These are phyloP conservation scores for Calonectris borealis DNA, from an alignment of 2,113 vertebrate species.

Conservation along the genomic window DNA sequence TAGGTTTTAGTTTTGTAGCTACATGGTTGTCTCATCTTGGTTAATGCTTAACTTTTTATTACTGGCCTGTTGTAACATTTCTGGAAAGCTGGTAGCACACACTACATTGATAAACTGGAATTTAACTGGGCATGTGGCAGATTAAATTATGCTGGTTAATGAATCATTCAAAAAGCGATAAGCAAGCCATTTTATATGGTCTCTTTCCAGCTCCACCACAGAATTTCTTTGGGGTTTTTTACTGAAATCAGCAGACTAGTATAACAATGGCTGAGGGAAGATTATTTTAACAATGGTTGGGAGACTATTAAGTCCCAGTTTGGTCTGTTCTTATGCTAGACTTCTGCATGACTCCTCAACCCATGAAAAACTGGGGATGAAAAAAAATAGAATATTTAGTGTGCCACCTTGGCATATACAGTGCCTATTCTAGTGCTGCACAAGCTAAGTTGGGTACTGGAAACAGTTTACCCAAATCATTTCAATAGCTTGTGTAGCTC, in stretches of 20 bases:
- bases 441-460: not conserved
- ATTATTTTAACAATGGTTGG: not conserved
- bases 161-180: constrained; percentile 18
- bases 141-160: constrained; percentile 51
- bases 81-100: not conserved
- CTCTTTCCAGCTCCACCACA: not conserved
- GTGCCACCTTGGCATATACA: not conserved
- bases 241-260: not conserved
- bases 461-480: not conserved
- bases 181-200: not conserved
- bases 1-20: not conserved
- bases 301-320: not conserved
- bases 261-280: not conserved
- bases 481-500: not conserved
- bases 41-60: constrained; percentile 64
- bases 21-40: not conserved
- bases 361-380: not conserved
- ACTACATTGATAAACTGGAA: not conserved
- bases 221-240: not conserved
- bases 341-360: not conserved
- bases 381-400: not conserved
- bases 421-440: not conserved
- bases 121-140: not conserved
- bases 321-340: not conserved
- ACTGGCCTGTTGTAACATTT: not conserved